Percentiles rank a stretch among this genome's conserved stretches.
Conservation (phyloP, 2,797 vertebrate genomes). For the Scolopax rusticola region DNA sequence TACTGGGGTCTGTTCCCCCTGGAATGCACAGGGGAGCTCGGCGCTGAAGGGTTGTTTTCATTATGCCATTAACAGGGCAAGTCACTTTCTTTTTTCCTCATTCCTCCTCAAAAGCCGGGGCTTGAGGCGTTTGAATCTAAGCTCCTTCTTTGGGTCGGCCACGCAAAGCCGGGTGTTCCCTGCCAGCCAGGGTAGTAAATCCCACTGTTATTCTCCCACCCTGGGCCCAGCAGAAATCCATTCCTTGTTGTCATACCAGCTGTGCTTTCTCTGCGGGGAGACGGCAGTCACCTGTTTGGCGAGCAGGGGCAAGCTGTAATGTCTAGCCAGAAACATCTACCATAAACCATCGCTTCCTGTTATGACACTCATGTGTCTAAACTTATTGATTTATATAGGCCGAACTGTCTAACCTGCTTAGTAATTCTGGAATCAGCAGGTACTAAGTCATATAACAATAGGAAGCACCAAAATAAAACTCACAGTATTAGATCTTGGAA, state of each 20-base stretch:
- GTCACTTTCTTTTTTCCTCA: neutral
- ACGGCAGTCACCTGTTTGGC: neutral
- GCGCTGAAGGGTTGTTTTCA: slow-evolving; percentile 28
- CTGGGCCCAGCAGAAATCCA: slow-evolving; percentile 1
- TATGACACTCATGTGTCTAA: slow-evolving; percentile 49
- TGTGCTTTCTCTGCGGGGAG: slow-evolving; percentile 34
- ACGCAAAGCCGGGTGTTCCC: neutral
- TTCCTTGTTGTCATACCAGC: slow-evolving; percentile 1
- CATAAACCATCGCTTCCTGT: slow-evolving; percentile 58
- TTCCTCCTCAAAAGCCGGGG: slow-evolving; percentile 1
- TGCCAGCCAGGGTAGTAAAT: slow-evolving; percentile 20
- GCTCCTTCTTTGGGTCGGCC: neutral
- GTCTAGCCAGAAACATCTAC: slow-evolving; percentile 56
- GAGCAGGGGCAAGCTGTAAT: slow-evolving; percentile 19
- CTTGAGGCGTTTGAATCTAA: neutral
- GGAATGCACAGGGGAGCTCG: neutral
- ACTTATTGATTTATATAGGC: slow-evolving; percentile 57
- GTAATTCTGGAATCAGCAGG: slow-evolving; percentile 27
- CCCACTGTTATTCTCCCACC: neutral
- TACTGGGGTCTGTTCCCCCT: neutral
- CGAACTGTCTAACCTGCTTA: slow-evolving; percentile 13
- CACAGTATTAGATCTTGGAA: neutral
- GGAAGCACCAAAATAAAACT: slow-evolving; percentile 2
- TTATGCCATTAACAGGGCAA: slow-evolving; percentile 30
- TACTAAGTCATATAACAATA: neutral